Evolutionary conservation across 2,113 vertebrate species (phyloP).

Genomic region (Brachypteracias leptosomus): DNA sequence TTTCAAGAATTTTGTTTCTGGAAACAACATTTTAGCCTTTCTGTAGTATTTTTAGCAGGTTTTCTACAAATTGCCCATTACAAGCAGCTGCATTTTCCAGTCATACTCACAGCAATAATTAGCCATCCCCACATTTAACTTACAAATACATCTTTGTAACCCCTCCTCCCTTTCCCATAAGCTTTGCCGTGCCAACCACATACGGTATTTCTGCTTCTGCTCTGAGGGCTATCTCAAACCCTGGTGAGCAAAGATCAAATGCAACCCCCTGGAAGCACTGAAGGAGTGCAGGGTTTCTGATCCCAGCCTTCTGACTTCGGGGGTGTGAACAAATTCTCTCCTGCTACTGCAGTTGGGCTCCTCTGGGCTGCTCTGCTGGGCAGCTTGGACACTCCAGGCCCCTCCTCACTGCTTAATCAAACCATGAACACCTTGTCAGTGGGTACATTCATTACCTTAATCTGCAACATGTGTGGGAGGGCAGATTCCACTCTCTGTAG

Average conservation of each 20-base stretch:
- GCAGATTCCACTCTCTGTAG: not conserved
- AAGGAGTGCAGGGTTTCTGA: not conserved
- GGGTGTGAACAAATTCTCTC: not conserved
- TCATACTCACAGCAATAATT: not conserved
- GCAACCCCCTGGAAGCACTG: rapidly evolving
- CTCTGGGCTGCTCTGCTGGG: not conserved
- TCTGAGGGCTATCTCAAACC: not conserved
- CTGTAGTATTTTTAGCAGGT: not conserved
- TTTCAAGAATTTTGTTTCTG: not conserved
- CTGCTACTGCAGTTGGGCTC: rapidly evolving
- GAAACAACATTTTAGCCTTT: not conserved
- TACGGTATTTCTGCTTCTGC: not conserved
- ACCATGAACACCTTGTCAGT: rapidly evolving
- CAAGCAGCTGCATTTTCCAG: not conserved
- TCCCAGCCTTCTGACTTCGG: not conserved
- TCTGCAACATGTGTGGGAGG: not conserved
- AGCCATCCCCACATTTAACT: not conserved
- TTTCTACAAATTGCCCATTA: not conserved
- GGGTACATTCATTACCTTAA: not conserved
- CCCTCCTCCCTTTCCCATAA: not conserved
- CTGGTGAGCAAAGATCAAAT: not conserved
- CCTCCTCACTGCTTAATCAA: not conserved
- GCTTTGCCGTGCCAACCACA: not conserved
- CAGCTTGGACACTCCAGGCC: not conserved
- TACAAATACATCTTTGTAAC: too few relatives aligned